Percentiles rank a stretch among this genome's conserved stretches.
Evolutionary conservation across 2,888 invertebrate species (phyloP).

Genomic region (Tachina fera): DNA sequence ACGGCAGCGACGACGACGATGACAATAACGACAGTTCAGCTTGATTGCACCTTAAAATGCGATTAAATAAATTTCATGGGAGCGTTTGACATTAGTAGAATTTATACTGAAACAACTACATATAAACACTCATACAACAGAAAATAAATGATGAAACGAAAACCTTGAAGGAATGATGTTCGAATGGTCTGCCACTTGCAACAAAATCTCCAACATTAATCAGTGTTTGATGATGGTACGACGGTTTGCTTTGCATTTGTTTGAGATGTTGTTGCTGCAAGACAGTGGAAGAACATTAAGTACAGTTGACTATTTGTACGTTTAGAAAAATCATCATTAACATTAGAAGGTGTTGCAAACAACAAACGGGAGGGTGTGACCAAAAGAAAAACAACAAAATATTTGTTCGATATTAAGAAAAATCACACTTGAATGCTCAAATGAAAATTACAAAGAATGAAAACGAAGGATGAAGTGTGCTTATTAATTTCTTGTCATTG

Average conservation of each 20-base stretch:
- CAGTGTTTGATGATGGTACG: conserved; percentile 25
- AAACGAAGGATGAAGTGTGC: conserved; percentile 70
- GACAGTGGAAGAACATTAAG: conserved; percentile 56
- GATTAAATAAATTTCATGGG: conserved; percentile 72
- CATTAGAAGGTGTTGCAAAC: conserved; percentile 66
- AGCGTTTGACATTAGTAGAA: conserved; percentile 69
- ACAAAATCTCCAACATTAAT: conserved; percentile 69
- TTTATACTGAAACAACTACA: conserved; percentile 54
- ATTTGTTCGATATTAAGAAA: conserved; percentile 70
- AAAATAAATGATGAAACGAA: conserved; percentile 24
- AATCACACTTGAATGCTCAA: conserved; percentile 70
- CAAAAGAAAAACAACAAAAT: conserved; percentile 61
- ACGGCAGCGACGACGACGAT: conserved; percentile 21
- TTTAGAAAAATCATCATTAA: conserved; percentile 46
- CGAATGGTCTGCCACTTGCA: conserved; percentile 68
- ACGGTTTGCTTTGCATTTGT: conserved; percentile 26
- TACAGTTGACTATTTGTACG: conserved; percentile 64
- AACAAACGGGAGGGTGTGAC: conserved; percentile 65
- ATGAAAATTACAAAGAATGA: conserved; percentile 52
- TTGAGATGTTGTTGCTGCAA: conserved; percentile 21
- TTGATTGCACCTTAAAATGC: conserved; percentile 72
- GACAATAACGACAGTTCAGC: conserved; percentile 68
- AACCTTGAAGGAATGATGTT: conserved; percentile 31
- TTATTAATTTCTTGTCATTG: conserved; percentile 73
- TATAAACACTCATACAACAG: neutral